Evolutionary conservation across 2,888 invertebrate genomes (phyloP), one percentile per base, ranked within the genome.

Genomic region (Dasysyrphus albostriatus): DNA sequence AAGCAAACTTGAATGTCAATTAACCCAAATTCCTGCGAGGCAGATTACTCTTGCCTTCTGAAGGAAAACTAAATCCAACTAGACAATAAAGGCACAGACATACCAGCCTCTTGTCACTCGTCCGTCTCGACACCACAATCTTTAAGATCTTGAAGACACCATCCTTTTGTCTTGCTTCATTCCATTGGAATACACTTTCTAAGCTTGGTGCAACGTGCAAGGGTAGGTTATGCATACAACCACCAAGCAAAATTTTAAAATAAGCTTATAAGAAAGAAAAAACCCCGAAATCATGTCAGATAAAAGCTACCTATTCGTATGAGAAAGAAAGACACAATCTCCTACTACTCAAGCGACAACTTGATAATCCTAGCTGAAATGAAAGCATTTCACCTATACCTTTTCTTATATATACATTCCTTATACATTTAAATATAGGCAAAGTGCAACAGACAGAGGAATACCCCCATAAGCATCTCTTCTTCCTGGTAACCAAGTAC

Each of bases 1-100:
- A 72, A 37, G 63, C 39, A 76, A 84, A 84, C 76, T 85, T 44
- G 81, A 85, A 85, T 77, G 81, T 81, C 81, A 81, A 85, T 81
- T 85, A 85, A 81, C 81, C 81, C 16, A 73, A 73, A 81, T 85
- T 77, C 76, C 76, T 74, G 42, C 19, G 1, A 81, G 37, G 73
- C 39, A 77, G 61, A 76, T 69, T 73, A 73, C 67, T 73, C 29
- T 51, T 54, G 32, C 24, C 37, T 32, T 32, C 19, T 59, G 37
- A 70, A 58, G 63, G 14, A 42, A 70, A 34, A 49, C 32, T 49
- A 49, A 67, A 49, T 19, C 29, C n/a, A 44, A 32, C 67, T 47
- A 65, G n/a, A 61, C 37, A 39, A 59, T 54, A 54, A 32, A 54
- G 29, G 29, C 54, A 54, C n/a, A 54, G 14, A 32, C n/a, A 54